Base-by-base conservation (phyloP, 1,140 invertebrate species). In the Teleogryllus occipitalis region DNA sequence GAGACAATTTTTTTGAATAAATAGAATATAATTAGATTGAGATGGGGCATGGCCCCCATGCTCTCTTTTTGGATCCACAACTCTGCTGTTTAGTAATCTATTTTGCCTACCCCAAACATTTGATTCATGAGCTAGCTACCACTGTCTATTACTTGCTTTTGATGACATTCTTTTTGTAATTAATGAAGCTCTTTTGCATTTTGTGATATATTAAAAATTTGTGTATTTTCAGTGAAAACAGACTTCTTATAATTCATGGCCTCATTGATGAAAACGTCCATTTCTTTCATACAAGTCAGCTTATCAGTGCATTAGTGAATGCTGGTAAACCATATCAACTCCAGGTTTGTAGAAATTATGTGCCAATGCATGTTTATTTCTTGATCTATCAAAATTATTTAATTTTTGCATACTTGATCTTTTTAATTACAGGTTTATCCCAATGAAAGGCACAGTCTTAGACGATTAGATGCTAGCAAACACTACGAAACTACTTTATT, bases 251-350 rank as follows among this genome's bases (percentile, higher is more conserved):
- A 73, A 95, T 99, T 82, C 98, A 99, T 87, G 98, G 98, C 8
- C 88, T 99, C 75, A 97, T 98, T 79, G 98, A 99, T 87, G 98
- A 99, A 87, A 99, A 99, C 86, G 98, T 99, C n/a, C 98, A 99
- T 87, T 99, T 99, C 86, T 93, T 93, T 82, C 97, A 99, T 85
- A 98, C 97, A 14, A 96, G 93, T 85, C 92, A 95, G 82, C 86
- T 99, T 75, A 94, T 99, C 47, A 94, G 95, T 84, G 92, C 94
- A 76, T 88, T 99, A 77, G 92, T 98, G 75, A 93, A 94, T 82
- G 93, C 93, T 47, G 97, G 97, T 75, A 99, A 99, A 87, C 95
- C 86, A 7, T 97, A 98, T 87, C 91, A 95, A 83, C 86, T 97
- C 47, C 95, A 98, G 91, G 91, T 92, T 65, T 7, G 8, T 78